A percentile compares a stretch with the other conserved stretches of the same genome.
Evolutionary conservation across 2,113 vertebrate genomes (phyloP).

Genomic region (Callocephalon fimbriatum): DNA sequence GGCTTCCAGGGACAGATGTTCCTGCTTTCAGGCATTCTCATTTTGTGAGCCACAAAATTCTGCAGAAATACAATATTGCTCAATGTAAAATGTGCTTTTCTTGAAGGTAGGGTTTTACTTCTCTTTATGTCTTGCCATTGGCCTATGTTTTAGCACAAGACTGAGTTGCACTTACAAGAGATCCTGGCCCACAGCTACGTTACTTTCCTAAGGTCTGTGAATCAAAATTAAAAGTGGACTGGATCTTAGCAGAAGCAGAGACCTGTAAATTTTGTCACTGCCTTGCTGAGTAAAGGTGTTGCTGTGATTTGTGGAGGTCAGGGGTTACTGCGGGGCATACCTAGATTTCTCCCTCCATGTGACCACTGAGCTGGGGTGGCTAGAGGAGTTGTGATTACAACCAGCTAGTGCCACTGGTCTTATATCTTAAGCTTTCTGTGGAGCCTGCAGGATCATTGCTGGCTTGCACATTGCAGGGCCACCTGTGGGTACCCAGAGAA

Average conservation of each 20-base stretch:
- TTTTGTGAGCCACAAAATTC: background rate
- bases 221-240: background rate
- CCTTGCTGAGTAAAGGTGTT: background rate
- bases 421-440: background rate
- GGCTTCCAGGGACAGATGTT: background rate
- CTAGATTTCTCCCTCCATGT: background rate
- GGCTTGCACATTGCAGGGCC: background rate
- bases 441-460: background rate
- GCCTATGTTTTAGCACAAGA: background rate
- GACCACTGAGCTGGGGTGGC: background rate
- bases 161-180: background rate
- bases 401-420: background rate
- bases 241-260: background rate
- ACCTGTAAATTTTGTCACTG: background rate
- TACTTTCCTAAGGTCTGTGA: background rate
- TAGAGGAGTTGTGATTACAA: background rate
- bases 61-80: background rate
- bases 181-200: background rate
- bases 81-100: background rate
- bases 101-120: background rate
- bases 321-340: background rate
- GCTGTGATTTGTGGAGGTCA: background rate
- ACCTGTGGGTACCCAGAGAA: accelerated
- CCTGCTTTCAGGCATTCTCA: background rate
- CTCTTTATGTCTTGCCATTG: background rate